A percentile compares a stretch with the other conserved stretches of the same genome.
Evolutionary conservation across 1,140 invertebrate genomes (phyloP).

Genomic region (Hyposmocoma kahamanoa): DNA sequence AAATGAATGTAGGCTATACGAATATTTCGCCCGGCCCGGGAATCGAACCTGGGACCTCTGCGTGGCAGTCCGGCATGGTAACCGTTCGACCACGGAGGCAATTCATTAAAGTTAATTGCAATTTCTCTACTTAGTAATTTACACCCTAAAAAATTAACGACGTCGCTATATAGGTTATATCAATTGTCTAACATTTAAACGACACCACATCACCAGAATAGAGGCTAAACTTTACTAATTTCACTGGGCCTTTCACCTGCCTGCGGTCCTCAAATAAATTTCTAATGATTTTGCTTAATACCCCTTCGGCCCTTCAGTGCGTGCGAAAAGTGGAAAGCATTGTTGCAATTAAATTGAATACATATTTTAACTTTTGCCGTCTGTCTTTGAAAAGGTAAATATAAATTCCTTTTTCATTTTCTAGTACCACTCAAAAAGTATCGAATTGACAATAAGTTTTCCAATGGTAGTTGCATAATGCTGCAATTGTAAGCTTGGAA

Average conservation of each 20-base stretch:
- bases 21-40: no score
- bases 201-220: background rate
- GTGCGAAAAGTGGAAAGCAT: background rate
- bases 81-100: background rate
- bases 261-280: background rate
- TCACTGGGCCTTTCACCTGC: background rate
- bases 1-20: no score
- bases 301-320: background rate
- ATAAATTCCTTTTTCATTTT: background rate
- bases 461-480: background rate
- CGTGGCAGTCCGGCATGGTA: background rate
- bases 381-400: background rate
- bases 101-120: background rate
- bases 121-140: background rate
- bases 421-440: background rate
- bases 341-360: background rate
- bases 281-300: background rate
- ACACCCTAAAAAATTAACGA: background rate
- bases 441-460: background rate
- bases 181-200: background rate
- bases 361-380: background rate
- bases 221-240: background rate
- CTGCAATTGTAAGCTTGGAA: background rate
- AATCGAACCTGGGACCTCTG: background rate
- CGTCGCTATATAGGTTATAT: background rate